Base-by-base conservation (phyloP, 92 coral and sea anemone genomes). In the Zoanthus sansibaricus region DNA sequence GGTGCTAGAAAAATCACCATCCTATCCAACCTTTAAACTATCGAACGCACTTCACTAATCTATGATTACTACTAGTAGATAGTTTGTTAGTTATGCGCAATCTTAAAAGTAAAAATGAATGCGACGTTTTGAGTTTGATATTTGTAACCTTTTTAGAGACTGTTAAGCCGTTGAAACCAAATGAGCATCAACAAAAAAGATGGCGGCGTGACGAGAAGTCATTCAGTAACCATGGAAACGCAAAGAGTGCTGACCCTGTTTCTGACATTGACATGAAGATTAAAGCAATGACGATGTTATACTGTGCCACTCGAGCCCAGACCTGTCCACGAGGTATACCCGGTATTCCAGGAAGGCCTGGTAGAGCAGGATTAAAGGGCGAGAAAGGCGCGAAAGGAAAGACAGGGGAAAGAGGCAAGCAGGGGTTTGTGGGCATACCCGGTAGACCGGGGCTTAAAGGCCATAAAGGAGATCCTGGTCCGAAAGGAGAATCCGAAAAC, bases 231-330 rank as follows among this genome's bases (percentile, higher is more conserved):
- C 56, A 51, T 17, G 59, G 17, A 13, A 80, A 80, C 25, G 11
- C 64, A 21, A 21, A 17, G 54, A 62, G 56, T 44, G 14, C 8
- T 12, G 66, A 32, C 25, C 5, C 71, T 3, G 83, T 32, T 4
- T 78, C 61, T 9, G 42, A 64, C 12, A 31, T 80, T 21, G 85
- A 80, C 46, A 80, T 25, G 62, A 80, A 80, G 17, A 56, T 80
- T 33, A 64, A 67, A 64, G 85, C 85, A 13, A 66, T 80, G 61
- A 80, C 85, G 47, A 44, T 18, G 25, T 17, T 80, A 1, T 80
- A 80, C 58, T 80, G 85, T 42, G 75, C 85, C 21, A 80, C 85
- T 46, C 85, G 75, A 9, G 74, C 85, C 20, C 75, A 80, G 85
- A 11, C 85, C 52, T 80, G 85, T 46, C 85, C 85, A n/a, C 74